These are phyloP conservation scores for Masnerella sp. DNA, from an alignment of 2,888 invertebrate genomes.

Conservation along the genomic window DNA sequence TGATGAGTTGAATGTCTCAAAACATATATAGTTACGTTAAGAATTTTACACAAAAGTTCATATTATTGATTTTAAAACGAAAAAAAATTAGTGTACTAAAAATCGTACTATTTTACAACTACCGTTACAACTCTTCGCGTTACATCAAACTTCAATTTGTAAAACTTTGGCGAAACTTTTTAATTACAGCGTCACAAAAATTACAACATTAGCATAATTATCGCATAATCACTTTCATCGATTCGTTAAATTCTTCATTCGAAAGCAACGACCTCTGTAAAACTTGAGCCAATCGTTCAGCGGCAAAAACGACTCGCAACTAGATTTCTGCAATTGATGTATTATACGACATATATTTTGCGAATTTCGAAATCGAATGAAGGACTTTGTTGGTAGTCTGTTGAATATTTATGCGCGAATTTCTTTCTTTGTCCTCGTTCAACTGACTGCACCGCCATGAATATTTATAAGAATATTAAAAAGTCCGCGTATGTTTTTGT, in stretches of 20 bases:
- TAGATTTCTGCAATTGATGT: constrained; percentile 6
- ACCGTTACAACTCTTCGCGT: too few species aligned
- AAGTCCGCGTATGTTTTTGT: constrained; percentile 49
- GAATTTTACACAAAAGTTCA: too few species aligned
- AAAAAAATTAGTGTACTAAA: too few species aligned
- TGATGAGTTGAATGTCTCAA: too few species aligned
- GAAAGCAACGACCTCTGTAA: background rate
- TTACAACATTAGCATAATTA: constrained; percentile 8
- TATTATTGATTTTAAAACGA: too few species aligned
- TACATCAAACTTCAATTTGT: background rate
- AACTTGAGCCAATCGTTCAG: too few species aligned
- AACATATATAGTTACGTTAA: too few species aligned
- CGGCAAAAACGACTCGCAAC: too few species aligned
- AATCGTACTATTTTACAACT: too few species aligned
- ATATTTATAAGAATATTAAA: constrained; percentile 59
- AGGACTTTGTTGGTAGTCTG: constrained; percentile 33
- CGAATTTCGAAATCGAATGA: constrained; percentile 40
- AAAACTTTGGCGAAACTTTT: too few species aligned
- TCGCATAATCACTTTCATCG: background rate
- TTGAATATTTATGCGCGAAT: constrained; percentile 52
- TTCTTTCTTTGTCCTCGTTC: constrained; percentile 50
- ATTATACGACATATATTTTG: constrained; percentile 20
- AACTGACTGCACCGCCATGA: constrained; percentile 44
- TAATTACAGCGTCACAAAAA: background rate
- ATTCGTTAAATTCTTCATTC: constrained; percentile 20